Conservation (phyloP, 2,113 vertebrate genomes). For the Rallus limicola region DNA sequence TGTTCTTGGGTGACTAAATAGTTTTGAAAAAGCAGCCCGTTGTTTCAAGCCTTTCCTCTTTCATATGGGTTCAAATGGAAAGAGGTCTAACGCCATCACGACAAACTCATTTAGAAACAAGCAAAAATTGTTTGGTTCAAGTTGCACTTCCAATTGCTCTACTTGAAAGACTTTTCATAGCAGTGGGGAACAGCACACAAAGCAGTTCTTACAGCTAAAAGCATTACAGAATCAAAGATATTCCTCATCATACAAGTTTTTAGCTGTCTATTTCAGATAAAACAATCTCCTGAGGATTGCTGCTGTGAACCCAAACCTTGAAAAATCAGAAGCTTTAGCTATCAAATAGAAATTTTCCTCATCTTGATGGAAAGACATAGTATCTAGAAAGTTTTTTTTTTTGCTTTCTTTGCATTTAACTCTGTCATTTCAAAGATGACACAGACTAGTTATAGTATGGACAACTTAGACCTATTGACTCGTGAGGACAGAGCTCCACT, state of each 20-base stretch:
- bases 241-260: neutral
- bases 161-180: neutral
- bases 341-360: neutral
- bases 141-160: neutral
- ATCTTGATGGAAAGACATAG: neutral
- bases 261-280: neutral
- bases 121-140: neutral
- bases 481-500: neutral
- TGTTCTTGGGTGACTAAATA: neutral
- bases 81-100: neutral
- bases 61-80: neutral
- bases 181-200: neutral
- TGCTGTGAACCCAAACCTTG: neutral
- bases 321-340: neutral
- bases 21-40: neutral
- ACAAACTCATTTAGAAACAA: neutral
- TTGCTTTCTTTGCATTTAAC: neutral
- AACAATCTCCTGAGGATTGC: neutral
- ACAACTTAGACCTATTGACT: neutral
- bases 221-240: neutral
- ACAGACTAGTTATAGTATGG: neutral
- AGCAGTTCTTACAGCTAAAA: neutral
- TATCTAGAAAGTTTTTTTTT: neutral
- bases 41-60: neutral
- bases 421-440: neutral